Evolutionary conservation across 2,888 invertebrate genomes (phyloP).

Genomic region (Sceliomorpha sp.): DNA sequence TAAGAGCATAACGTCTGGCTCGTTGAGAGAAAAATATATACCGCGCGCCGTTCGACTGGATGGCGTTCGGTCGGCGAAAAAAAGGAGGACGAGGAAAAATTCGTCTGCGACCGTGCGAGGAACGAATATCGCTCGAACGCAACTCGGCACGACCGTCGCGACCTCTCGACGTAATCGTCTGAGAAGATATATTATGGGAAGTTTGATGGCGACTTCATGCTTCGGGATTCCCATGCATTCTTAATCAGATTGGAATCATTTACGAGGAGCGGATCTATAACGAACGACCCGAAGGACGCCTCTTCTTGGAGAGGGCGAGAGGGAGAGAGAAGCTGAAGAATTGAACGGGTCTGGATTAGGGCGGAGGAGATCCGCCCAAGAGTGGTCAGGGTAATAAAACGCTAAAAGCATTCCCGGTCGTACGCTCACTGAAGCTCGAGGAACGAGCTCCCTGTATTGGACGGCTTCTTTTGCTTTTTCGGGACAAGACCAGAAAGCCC

Average conservation of each 20-base stretch:
- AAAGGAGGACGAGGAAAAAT: no score
- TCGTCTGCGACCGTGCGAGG: no score
- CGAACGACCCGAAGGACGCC: background rate
- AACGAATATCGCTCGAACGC: no score
- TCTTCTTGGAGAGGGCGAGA: conserved; percentile 8
- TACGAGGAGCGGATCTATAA: no score
- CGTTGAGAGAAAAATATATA: conserved; percentile 36
- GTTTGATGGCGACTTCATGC: no score
- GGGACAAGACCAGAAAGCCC: conserved; percentile 18
- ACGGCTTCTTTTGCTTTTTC: conserved; percentile 33
- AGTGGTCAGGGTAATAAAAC: conserved; percentile 68
- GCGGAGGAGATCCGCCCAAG: conserved; percentile 59
- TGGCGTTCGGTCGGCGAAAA: no score
- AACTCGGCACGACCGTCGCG: no score
- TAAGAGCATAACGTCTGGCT: conserved; percentile 35
- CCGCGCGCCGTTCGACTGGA: no score
- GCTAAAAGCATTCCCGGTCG: conserved; percentile 69
- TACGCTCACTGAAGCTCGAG: conserved; percentile 35
- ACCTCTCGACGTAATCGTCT: no score
- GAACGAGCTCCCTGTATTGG: conserved; percentile 31
- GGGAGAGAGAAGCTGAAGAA: conserved; percentile 34
- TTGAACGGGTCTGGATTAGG: conserved; percentile 55
- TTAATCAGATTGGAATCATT: no score
- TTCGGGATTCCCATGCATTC: no score
- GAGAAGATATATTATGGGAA: no score